phyloP scores from a whole-genome alignment of 2,888 invertebrate genomes.

The Ferrisia virgata region DNA sequence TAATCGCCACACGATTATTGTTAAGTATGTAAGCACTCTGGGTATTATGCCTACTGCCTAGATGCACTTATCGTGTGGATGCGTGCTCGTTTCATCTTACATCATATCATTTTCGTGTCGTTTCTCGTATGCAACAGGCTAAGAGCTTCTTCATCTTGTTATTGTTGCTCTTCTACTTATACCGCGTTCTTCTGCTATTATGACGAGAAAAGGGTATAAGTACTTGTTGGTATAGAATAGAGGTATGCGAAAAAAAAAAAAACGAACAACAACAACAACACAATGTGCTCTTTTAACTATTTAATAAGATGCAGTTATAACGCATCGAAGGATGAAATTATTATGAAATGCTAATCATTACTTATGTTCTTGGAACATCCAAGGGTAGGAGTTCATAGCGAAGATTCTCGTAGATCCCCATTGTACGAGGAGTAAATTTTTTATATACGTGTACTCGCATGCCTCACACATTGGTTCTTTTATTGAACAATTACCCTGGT shows the following conservation, averaged over 20 bases:
- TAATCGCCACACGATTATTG: too few species aligned
- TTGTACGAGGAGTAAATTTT: background rate
- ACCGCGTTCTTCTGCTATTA: background rate
- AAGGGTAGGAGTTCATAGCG: too few species aligned
- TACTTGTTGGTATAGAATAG: too few species aligned
- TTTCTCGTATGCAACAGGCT: background rate
- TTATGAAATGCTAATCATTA: background rate
- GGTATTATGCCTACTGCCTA: background rate
- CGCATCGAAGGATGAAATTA: background rate
- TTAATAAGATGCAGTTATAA: background rate
- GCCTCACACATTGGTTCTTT: background rate
- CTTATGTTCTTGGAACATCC: background rate
- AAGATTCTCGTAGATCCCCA: too few species aligned
- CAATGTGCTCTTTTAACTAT: background rate
- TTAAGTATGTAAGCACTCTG: too few species aligned
- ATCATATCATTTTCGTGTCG: slow-evolving; percentile 3
- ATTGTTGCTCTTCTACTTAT: too few species aligned
- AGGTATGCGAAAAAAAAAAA: background rate
- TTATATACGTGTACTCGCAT: background rate
- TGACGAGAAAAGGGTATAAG: too few species aligned
- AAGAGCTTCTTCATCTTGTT: too few species aligned
- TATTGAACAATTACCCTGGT: background rate
- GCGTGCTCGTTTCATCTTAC: background rate
- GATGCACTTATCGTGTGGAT: background rate
- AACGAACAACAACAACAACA: too few species aligned